phyloP scores from a whole-genome alignment of 2,797 vertebrate genomes.

The Sebastes kiyomatsui region DNA sequence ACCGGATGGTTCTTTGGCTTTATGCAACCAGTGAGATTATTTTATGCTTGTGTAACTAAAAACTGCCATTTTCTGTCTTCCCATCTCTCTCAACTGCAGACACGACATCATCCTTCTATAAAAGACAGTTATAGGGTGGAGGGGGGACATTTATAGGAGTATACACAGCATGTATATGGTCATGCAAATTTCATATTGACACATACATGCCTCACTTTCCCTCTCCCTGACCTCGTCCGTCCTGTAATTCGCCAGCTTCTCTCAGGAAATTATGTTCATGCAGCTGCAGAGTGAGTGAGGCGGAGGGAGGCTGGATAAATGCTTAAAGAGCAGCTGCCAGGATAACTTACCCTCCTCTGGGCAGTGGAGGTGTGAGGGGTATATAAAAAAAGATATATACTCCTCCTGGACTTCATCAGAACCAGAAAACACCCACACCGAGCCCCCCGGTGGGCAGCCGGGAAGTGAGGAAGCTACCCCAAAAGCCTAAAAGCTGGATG shows the following conservation, averaged over 20 bases:
- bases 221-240: not conserved
- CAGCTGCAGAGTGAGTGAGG: not conserved
- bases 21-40: constrained; percentile 14
- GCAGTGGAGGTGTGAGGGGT: constrained; percentile 42
- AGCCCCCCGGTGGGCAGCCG: not conserved
- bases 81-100: not conserved
- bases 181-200: not conserved
- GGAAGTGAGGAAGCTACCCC: not conserved
- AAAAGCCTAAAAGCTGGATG: constrained; percentile 37
- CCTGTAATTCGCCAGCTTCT: not conserved
- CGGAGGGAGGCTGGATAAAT: constrained; percentile 16
- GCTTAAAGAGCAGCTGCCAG: constrained; percentile 33
- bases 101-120: not conserved
- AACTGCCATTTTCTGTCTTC: not conserved
- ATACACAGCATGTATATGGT: not conserved
- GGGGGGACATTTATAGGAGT: not conserved
- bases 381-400: constrained; percentile 6
- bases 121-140: not conserved
- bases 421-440: constrained; percentile 8
- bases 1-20: constrained; percentile 8
- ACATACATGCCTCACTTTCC: not conserved
- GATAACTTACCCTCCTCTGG: constrained; percentile 54
- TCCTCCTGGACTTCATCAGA: constrained; percentile 21
- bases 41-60: constrained; percentile 1
- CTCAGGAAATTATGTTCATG: not conserved